Conservation (phyloP, 2,113 vertebrate species). For the Thymallus thymallus region DNA sequence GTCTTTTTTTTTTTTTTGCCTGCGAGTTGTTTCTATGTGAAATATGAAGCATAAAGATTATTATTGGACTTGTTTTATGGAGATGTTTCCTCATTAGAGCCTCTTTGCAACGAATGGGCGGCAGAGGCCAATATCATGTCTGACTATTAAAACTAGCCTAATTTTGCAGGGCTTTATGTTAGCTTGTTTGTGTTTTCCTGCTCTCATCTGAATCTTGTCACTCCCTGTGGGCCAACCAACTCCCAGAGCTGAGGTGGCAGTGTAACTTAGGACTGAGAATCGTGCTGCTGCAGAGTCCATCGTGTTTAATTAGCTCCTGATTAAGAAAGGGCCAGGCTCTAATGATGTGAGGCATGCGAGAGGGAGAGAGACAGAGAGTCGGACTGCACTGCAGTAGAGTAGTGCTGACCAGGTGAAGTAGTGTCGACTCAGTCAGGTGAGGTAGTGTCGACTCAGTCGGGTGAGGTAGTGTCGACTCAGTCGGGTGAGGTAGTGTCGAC, state of each 20-base stretch:
- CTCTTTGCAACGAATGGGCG: slow-evolving; percentile 5
- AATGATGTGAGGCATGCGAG: slow-evolving; percentile 17
- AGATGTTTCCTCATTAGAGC: slow-evolving; percentile 29
- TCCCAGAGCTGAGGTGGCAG: slow-evolving; percentile 9
- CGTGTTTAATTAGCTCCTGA: slow-evolving; percentile 40
- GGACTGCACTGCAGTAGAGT: neutral
- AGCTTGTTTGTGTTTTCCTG: slow-evolving; percentile 1
- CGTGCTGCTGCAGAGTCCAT: slow-evolving; percentile 14
- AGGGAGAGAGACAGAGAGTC: too few species aligned
- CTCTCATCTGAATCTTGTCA: neutral
- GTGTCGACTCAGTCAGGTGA: slow-evolving; percentile 18
- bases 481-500: neutral
- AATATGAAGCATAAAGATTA: slow-evolving; percentile 35
- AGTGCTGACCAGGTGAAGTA: slow-evolving; percentile 1
- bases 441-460: neutral
- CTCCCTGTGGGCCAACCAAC: neutral
- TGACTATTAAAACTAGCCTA: neutral
- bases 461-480: slow-evolving; percentile 12
- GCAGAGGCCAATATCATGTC: neutral
- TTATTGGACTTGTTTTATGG: slow-evolving; percentile 41
- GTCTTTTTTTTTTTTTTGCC: slow-evolving; percentile 19
- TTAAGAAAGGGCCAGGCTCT: slow-evolving; percentile 20
- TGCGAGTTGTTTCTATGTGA: slow-evolving; percentile 28
- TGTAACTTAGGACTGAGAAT: neutral
- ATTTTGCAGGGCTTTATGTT: neutral